Conservation (phyloP, 2,888 invertebrate species). For the Synergus laeviventris region DNA sequence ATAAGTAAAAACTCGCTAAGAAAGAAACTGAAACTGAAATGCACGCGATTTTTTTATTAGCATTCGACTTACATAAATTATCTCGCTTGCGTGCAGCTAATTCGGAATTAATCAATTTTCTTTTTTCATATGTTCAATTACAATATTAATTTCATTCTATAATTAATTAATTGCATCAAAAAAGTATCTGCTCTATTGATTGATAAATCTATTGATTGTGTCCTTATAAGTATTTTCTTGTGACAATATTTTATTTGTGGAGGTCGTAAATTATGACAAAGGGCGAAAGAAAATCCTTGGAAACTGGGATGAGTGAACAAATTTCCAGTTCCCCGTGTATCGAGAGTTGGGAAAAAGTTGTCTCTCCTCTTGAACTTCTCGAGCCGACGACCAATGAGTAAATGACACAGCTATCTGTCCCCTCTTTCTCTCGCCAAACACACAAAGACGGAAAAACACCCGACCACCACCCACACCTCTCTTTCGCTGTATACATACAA, state of each 20-base stretch:
- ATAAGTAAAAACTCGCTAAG: conserved; percentile 47
- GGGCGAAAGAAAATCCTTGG: conserved; percentile 21
- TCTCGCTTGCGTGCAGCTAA: background rate
- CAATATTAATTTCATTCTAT: background rate
- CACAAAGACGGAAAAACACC: conserved; percentile 55
- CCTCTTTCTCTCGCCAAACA: conserved; percentile 61
- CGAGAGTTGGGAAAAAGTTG: conserved; percentile 32
- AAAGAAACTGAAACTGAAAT: conserved; percentile 5
- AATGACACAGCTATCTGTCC: conserved; percentile 68
- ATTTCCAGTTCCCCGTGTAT: conserved; percentile 27
- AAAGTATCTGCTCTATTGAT: background rate
- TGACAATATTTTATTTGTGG: background rate
- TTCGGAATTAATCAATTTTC: background rate
- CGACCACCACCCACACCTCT: conserved; percentile 43
- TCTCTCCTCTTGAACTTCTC: conserved; percentile 38
- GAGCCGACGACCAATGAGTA: conserved; percentile 66
- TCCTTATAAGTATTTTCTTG: background rate
- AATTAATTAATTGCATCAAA: background rate
- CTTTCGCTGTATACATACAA: conserved; percentile 60
- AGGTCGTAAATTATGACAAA: conserved; percentile 47
- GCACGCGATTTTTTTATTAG: conserved; percentile 1
- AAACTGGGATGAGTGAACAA: conserved; percentile 29
- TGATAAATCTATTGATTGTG: background rate
- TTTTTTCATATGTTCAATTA: background rate
- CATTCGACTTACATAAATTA: conserved; percentile 2